Conservation (phyloP, 2,888 invertebrate species). For the Brachypterus glaber region DNA sequence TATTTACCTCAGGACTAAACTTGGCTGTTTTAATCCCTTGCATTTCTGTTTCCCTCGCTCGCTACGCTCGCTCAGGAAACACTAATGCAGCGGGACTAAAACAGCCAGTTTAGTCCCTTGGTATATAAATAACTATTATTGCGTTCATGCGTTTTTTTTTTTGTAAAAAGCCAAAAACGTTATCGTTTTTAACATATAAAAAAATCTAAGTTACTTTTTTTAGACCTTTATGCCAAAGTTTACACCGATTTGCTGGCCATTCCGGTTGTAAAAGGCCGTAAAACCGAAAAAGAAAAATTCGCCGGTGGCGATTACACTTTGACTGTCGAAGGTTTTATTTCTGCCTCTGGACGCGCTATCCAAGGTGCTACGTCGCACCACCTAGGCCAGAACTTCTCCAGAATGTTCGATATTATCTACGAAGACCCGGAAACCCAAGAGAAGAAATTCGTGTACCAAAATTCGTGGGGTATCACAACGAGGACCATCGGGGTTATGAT, state of each 20-base stretch:
- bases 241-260: constrained; percentile 89
- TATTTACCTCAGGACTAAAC: no score
- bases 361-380: constrained; percentile 98
- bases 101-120: no score
- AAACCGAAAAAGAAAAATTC: constrained; percentile 99
- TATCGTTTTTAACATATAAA: not conserved
- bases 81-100: no score
- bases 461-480: constrained; percentile 98
- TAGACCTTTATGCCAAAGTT: constrained; percentile 79
- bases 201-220: constrained; percentile 18
- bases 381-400: constrained; percentile 97
- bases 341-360: constrained; percentile 88
- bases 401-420: constrained; percentile 96
- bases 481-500: constrained; percentile 91
- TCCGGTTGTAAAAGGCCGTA: constrained; percentile 90
- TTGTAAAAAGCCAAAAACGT: constrained; percentile 1
- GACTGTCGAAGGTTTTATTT: constrained; percentile 92
- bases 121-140: no score
- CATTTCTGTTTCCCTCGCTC: no score
- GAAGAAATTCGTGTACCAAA: constrained; percentile 86
- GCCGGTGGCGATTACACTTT: constrained; percentile 97
- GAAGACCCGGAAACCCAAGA: constrained; percentile 89
- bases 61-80: no score
- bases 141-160: not conserved
- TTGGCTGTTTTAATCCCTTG: no score